These are phyloP conservation scores for Drosophila santomea DNA, from an alignment of 1,140 invertebrate genomes.

Conservation along the genomic window DNA sequence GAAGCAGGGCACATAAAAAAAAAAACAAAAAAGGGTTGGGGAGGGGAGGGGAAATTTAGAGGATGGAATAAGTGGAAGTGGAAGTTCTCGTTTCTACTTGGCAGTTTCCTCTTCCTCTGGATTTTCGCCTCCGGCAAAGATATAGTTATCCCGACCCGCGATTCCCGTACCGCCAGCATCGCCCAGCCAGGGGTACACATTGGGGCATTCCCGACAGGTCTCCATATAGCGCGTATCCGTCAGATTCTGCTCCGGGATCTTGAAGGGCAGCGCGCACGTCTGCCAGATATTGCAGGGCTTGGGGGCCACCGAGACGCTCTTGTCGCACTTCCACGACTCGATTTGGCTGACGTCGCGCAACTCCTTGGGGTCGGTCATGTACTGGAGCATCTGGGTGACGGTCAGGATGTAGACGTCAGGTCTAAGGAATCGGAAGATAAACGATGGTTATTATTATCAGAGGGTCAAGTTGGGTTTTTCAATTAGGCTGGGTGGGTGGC, in stretches of 20 bases:
- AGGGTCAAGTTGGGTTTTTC: no score
- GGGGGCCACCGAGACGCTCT: constrained; percentile 88
- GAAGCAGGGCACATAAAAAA: neutral
- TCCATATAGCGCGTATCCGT: constrained; percentile 94
- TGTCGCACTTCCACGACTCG: constrained; percentile 93
- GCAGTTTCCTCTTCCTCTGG: neutral
- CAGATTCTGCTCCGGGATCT: constrained; percentile 90
- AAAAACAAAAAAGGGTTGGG: neutral
- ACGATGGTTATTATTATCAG: neutral
- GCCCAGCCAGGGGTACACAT: constrained; percentile 87
- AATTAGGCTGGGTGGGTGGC: no score
- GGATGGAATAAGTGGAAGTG: neutral
- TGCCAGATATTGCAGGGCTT: constrained; percentile 92
- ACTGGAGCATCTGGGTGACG: constrained; percentile 94
- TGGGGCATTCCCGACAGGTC: constrained; percentile 94
- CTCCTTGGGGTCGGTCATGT: constrained; percentile 94
- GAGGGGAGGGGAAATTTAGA: no score
- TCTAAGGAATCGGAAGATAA: constrained; percentile 85
- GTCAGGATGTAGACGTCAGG: constrained; percentile 96
- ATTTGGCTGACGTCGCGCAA: constrained; percentile 88
- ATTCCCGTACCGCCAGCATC: constrained; percentile 93
- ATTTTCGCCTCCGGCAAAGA: constrained; percentile 62
- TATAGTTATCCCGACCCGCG: constrained; percentile 91
- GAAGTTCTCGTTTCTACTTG: neutral
- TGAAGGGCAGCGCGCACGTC: constrained; percentile 93